Evolutionary conservation across 1,140 invertebrate species (phyloP).

Genomic region (Drosophila pachea): DNA sequence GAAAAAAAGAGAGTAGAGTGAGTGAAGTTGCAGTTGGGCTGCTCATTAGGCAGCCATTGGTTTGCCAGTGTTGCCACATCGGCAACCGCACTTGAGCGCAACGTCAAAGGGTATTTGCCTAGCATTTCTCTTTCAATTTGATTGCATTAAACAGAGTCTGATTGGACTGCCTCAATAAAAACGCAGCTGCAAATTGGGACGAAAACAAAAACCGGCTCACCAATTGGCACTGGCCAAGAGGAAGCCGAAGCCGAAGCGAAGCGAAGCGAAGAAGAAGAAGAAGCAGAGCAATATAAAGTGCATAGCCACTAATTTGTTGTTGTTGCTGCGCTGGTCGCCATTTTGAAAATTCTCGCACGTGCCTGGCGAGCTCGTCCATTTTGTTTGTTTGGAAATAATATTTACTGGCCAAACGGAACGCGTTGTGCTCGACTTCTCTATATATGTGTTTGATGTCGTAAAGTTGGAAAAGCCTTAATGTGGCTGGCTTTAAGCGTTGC

Average conservation of each 20-base stretch:
- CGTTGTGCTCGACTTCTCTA: too few species aligned
- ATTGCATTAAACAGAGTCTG: constrained; percentile 63
- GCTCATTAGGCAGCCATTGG: constrained; percentile 26
- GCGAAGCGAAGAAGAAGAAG: constrained; percentile 12
- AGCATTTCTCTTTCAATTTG: constrained; percentile 20
- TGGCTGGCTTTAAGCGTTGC: constrained; percentile 7
- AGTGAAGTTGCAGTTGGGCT: constrained; percentile 11
- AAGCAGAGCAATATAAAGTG: constrained; percentile 34
- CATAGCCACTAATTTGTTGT: constrained; percentile 39
- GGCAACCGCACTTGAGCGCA: not conserved
- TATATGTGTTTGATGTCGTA: too few species aligned
- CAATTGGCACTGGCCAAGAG: too few species aligned
- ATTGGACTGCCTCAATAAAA: constrained; percentile 29
- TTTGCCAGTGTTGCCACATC: constrained; percentile 15
- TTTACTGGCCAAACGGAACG: constrained; percentile 19
- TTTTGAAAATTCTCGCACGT: constrained; percentile 45
- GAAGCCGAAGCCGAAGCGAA: too few species aligned
- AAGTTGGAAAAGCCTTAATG: too few species aligned
- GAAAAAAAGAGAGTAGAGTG: not conserved
- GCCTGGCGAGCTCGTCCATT: constrained; percentile 36
- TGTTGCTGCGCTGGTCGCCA: constrained; percentile 25
- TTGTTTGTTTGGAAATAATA: constrained; percentile 29
- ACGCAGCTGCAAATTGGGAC: constrained; percentile 11
- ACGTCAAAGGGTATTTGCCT: not conserved
- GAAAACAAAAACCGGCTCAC: not conserved